Percentiles rank a stretch among this genome's conserved stretches.
phyloP scores from a whole-genome alignment of 2,888 invertebrate genomes.

The Diadromus collaris region DNA sequence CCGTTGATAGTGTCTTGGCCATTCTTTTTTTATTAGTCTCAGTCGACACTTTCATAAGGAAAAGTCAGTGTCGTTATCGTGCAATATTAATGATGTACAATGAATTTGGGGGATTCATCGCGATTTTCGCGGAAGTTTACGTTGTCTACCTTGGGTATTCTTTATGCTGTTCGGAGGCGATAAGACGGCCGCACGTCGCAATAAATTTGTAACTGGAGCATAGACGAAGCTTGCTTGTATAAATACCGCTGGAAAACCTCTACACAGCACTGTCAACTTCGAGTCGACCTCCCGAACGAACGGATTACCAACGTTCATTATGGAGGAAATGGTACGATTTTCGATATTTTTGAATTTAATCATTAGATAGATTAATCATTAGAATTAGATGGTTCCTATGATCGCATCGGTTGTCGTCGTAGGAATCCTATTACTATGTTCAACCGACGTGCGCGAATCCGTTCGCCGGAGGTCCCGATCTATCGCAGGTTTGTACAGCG shows the following conservation, averaged over 20 bases:
- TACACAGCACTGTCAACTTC: neutral
- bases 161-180: neutral
- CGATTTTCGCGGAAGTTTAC: neutral
- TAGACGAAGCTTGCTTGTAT: neutral
- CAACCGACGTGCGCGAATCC: constrained; percentile 56
- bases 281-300: neutral
- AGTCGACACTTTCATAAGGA: neutral
- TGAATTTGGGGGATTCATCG: constrained; percentile 5
- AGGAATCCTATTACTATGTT: constrained; percentile 18
- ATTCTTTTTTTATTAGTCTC: neutral
- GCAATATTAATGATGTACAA: constrained; percentile 30
- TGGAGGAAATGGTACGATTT: constrained; percentile 36
- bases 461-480: constrained; percentile 66
- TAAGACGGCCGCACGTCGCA: constrained; percentile 1
- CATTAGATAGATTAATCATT: too few species aligned
- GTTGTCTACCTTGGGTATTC: neutral
- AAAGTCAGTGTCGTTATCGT: neutral
- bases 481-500: constrained; percentile 66
- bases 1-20: neutral
- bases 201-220: neutral
- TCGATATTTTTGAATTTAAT: neutral
- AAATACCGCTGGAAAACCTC: neutral
- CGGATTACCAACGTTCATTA: neutral
- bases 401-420: neutral
- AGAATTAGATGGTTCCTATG: neutral